Evolutionary conservation across 2,888 invertebrate species (phyloP).

Genomic region (Baccha elongata): DNA sequence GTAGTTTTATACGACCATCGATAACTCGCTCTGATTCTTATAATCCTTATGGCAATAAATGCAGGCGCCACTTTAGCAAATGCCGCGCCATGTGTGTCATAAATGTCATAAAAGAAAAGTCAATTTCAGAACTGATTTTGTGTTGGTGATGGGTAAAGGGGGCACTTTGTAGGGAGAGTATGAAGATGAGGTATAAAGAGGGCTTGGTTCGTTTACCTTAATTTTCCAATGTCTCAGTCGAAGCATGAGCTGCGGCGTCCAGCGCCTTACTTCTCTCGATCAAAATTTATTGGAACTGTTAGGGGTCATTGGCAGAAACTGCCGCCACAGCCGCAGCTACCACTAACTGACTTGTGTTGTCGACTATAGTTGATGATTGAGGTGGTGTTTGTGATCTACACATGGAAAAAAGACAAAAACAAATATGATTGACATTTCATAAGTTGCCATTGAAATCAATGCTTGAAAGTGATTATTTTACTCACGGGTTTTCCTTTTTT

Average conservation of each 20-base stretch:
- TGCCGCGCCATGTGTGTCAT: slow-evolving; percentile 69
- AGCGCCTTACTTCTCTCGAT: slow-evolving; percentile 90
- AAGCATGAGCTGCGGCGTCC: slow-evolving; percentile 79
- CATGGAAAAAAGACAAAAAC: no score
- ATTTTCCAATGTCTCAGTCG: slow-evolving; percentile 83
- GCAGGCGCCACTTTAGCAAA: slow-evolving; percentile 75
- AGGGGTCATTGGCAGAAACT: slow-evolving; percentile 83
- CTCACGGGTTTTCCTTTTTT: slow-evolving; percentile 82
- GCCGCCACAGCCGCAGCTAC: slow-evolving; percentile 85
- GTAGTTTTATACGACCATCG: slow-evolving; percentile 50
- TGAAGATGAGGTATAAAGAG: slow-evolving; percentile 15
- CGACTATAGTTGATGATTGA: slow-evolving; percentile 82
- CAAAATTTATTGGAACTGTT: slow-evolving; percentile 88
- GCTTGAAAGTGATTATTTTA: slow-evolving; percentile 73
- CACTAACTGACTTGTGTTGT: slow-evolving; percentile 85
- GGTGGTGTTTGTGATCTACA: neutral
- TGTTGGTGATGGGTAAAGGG: slow-evolving; percentile 45
- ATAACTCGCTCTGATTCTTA: slow-evolving; percentile 66
- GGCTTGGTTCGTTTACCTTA: slow-evolving; percentile 79
- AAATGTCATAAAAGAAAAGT: slow-evolving; percentile 52
- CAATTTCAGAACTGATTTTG: slow-evolving; percentile 52
- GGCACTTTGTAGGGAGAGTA: neutral
- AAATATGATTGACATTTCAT: slow-evolving; percentile 47
- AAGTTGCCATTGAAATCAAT: slow-evolving; percentile 4
- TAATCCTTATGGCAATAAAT: slow-evolving; percentile 63